phyloP scores from a whole-genome alignment of 37 sponge, comb jelly and placozoan species.

The Chondrilla cf. caribensis region DNA sequence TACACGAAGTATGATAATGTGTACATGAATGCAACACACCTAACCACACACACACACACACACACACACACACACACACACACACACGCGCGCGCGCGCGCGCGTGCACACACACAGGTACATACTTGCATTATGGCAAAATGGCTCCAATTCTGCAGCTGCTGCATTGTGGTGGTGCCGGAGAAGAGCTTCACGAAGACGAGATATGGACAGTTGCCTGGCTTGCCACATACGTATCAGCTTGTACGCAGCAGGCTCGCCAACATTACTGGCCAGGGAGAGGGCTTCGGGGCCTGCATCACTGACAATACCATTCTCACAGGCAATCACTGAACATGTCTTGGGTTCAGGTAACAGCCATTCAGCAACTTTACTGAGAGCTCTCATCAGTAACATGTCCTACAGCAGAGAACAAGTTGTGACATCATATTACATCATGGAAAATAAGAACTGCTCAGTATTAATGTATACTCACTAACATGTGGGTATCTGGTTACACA shows the following conservation, averaged over 20 bases:
- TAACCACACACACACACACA: too few species aligned
- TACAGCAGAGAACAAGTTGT: too few species aligned
- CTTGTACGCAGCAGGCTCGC: conserved; percentile 17
- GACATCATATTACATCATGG: too few species aligned
- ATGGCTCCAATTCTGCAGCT: not conserved
- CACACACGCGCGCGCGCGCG: too few species aligned
- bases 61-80: too few species aligned
- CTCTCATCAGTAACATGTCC: not conserved
- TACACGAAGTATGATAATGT: too few species aligned
- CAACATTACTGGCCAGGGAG: not conserved
- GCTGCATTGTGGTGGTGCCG: conserved; percentile 19
- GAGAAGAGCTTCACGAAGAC: not conserved
- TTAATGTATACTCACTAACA: too few species aligned
- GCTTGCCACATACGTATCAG: not conserved
- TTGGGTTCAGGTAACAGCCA: not conserved
- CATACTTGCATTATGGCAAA: conserved; percentile 3
- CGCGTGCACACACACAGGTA: too few species aligned
- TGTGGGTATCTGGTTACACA: too few species aligned
- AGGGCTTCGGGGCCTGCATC: not conserved
- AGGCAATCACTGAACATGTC: not conserved
- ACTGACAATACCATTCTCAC: conserved; percentile 4
- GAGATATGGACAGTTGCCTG: conserved; percentile 1
- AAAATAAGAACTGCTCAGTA: too few species aligned
- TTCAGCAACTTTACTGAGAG: conserved; percentile 11
- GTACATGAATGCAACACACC: too few species aligned